A percentile compares a stretch with the other conserved stretches of the same genome.
Conservation (phyloP, 2,888 invertebrate genomes). For the Tolmerus cingulatus region DNA sequence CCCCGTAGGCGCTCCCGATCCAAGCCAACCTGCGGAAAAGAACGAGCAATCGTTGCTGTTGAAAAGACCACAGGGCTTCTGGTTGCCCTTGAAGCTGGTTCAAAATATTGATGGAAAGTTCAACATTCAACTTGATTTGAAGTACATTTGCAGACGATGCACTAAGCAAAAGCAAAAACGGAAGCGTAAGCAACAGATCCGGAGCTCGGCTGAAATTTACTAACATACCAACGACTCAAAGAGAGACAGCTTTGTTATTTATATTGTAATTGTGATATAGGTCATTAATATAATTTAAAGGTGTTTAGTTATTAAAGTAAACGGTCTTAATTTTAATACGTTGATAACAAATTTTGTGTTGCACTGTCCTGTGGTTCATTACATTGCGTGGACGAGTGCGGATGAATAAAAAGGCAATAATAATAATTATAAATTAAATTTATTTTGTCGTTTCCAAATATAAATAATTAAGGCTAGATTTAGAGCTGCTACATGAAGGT, state of each 20-base stretch:
- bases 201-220: not conserved
- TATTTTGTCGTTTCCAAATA: constrained; percentile 31
- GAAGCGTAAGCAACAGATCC: not conserved
- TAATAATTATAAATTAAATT: constrained; percentile 36
- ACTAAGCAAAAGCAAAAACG: not conserved
- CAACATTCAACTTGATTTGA: constrained; percentile 11
- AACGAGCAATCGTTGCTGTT: not conserved
- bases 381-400: too few species aligned
- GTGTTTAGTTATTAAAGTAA: not conserved
- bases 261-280: not conserved
- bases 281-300: not conserved
- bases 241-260: not conserved
- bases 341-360: not conserved
- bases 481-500: constrained; percentile 15
- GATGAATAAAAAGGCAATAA: not conserved
- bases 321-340: not conserved
- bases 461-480: constrained; percentile 32
- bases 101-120: constrained; percentile 8
- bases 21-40: not conserved
- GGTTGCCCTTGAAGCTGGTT: constrained; percentile 6
- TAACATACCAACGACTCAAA: not conserved
- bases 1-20: not conserved
- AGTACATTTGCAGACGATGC: constrained; percentile 25
- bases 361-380: too few species aligned
- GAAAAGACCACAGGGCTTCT: not conserved